Base-by-base conservation (phyloP, 2,113 vertebrate genomes). In the Hystrix cristata region DNA sequence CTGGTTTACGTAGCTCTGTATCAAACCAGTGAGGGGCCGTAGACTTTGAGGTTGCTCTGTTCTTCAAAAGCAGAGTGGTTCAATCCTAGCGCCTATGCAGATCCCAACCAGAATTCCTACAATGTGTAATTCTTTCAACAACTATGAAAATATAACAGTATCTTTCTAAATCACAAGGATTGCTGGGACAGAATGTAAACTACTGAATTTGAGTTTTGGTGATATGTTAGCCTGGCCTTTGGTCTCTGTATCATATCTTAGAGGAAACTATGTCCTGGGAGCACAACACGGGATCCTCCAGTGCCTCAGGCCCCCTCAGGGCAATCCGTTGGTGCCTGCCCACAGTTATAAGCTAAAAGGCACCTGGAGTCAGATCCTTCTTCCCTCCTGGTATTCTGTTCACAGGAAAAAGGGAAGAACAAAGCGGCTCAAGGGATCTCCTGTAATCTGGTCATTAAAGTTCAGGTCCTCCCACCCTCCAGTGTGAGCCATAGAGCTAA, bases 401-500 rank as follows among this genome's bases (percentile, higher is more conserved):
- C 31, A 51, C 67, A 21, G 34, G 64, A 19, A 34, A 62, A 29
- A 13, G 3, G 23, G 31, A 29, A 23, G 67, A 87, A 25, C 1
- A 60, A 5, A n/a, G 6, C 27, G 18, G 93, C 85, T 84, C 81
- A 18, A 84, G 46, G 71, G 12, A 74, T 2, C 2, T 14, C 9
- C 91, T 38, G 87, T 67, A 53, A n/a, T 85, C n/a, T 23, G 57
- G 11, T 53, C 38, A 53, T 72, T 1, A 86, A 67, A 76, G 27
- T 4, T 14, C 38, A 18, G 2, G 23, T 29, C 19, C 48, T 19
- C 60, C 23, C 7, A 8, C 27, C 3, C 7, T 74, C 31, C 62
- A 11, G 7, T 25, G 21, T 48, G 78, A 74, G 14, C 25, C n/a
- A 19, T 87, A 72, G 14, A n/a, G n/a, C 92, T 98, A 94, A 98